phyloP scores from a whole-genome alignment of 2,113 vertebrate species.

The Galemys pyrenaicus region DNA sequence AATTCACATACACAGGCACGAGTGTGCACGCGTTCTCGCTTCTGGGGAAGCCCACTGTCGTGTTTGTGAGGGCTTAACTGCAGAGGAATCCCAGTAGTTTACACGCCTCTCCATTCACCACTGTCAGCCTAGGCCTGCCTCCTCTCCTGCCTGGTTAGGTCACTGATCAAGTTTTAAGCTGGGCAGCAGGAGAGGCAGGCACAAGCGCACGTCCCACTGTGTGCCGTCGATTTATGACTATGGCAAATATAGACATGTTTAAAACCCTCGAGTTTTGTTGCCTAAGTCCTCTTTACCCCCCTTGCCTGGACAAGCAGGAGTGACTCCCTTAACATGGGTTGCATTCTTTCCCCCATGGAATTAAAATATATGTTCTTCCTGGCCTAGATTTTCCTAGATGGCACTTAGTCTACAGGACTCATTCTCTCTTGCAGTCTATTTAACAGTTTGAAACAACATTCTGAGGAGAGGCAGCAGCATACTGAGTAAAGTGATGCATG shows the following conservation, averaged over 20 bases:
- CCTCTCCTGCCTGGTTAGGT: neutral
- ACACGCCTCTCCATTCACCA: neutral
- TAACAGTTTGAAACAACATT: neutral
- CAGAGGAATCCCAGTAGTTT: neutral
- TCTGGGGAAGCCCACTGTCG: neutral
- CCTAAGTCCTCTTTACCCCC: neutral
- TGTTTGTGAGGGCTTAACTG: neutral
- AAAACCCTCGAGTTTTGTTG: neutral
- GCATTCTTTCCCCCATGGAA: neutral
- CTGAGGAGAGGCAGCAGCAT: neutral
- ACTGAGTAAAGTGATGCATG: neutral
- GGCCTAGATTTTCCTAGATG: neutral
- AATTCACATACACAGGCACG: neutral
- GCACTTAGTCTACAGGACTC: neutral
- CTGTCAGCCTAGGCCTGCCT: neutral
- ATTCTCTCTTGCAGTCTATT: neutral
- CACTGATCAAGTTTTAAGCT: neutral
- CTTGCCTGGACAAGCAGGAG: neutral
- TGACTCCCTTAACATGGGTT: neutral
- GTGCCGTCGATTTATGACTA: neutral
- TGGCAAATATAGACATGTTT: neutral
- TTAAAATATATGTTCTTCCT: neutral
- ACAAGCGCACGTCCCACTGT: neutral
- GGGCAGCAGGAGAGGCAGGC: neutral
- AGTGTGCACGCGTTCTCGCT: accelerated